Conservation (phyloP, 2,113 vertebrate genomes). For the Strix aluco region DNA sequence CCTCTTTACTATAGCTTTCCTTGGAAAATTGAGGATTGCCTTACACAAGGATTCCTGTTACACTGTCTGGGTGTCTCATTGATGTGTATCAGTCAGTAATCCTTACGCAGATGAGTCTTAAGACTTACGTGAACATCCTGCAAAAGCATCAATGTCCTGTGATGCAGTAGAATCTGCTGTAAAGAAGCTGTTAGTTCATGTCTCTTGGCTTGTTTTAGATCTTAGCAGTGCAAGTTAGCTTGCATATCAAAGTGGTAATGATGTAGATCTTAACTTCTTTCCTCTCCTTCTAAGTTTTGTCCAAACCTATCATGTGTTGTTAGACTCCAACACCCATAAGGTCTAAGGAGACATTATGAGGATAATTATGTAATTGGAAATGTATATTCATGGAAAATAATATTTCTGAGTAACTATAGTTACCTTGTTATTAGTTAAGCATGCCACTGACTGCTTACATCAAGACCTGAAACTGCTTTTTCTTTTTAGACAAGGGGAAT, state of each 20-base stretch:
- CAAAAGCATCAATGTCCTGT: neutral
- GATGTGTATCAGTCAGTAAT: neutral
- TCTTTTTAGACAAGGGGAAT: neutral
- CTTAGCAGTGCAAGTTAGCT: neutral
- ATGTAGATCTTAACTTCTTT: neutral
- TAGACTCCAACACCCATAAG: neutral
- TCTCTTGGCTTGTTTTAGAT: neutral
- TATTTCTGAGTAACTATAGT: neutral
- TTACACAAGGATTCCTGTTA: neutral
- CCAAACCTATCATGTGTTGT: rapidly evolving
- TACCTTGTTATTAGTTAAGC: neutral
- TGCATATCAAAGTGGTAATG: neutral
- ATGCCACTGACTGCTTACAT: neutral
- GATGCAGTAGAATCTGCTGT: neutral
- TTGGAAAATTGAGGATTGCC: constrained; percentile 23
- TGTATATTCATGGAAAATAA: neutral
- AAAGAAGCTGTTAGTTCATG: neutral
- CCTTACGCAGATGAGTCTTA: neutral
- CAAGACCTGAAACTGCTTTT: neutral
- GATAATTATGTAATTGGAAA: neutral
- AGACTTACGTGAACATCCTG: neutral
- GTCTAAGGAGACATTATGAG: neutral
- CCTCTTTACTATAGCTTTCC: neutral
- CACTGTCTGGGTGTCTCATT: neutral
- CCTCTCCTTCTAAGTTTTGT: neutral